phyloP scores from a whole-genome alignment of 2,113 vertebrate genomes.

The Aythya baeri region DNA sequence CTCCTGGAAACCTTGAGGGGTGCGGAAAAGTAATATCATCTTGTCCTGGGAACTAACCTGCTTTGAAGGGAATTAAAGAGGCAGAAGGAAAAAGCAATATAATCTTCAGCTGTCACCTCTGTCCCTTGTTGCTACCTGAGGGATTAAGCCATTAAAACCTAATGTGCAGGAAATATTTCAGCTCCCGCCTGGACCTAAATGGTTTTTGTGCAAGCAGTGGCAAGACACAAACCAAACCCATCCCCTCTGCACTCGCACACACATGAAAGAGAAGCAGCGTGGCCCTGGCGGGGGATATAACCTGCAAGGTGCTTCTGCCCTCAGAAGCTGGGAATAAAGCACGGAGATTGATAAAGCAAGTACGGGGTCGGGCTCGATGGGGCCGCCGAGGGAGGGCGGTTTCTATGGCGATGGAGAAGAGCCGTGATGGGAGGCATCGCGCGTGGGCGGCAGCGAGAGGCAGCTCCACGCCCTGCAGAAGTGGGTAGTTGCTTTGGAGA shows the following conservation, averaged over 20 bases:
- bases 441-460: slow-evolving; percentile 36
- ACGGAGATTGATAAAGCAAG: background rate
- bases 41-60: background rate
- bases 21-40: background rate
- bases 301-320: background rate
- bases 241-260: accelerated
- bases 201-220: background rate
- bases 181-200: background rate
- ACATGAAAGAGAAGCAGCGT: background rate
- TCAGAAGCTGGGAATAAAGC: background rate
- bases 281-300: background rate
- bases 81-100: background rate
- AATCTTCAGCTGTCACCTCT: background rate
- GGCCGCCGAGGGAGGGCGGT: slow-evolving; percentile 34
- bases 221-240: background rate
- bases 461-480: background rate
- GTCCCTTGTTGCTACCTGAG: background rate
- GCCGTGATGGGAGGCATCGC: slow-evolving; percentile 8
- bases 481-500: slow-evolving; percentile 48
- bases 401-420: slow-evolving; percentile 65
- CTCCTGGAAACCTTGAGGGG: background rate
- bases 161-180: background rate
- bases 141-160: background rate
- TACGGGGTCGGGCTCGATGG: slow-evolving; percentile 23
- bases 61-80: background rate